Base-by-base conservation (phyloP, 2,113 vertebrate genomes). In the Oreochromis spilurus region DNA sequence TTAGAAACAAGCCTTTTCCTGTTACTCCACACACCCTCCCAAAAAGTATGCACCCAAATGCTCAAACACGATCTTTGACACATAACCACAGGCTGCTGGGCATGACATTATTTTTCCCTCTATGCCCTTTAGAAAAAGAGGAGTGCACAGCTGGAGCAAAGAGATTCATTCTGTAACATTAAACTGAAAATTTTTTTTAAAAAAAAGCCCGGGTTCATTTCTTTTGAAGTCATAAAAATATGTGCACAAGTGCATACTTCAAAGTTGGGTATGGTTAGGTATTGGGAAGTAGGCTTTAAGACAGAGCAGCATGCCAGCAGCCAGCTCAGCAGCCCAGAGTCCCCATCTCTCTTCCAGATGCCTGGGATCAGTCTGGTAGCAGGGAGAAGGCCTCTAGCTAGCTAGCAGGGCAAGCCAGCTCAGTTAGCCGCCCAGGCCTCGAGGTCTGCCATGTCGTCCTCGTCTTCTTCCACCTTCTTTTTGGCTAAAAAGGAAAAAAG, bases 381-480 rank as follows among this genome's bases (percentile, higher is more conserved):
- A 81, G 77, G 87, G 53, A 54, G 84, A 40, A 81, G 82, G 65
- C 52, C 40, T 3, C 58, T 24, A 54, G 91, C 79, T 19, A 75
- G 86, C 90, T 45, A 82, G 70, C 81, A 67, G 48, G 81, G 77
- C 52, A 2, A 24, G 77, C 82, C 17, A 52, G 72, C 84, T 94
- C 91, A 96, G 86, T 91, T 94, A 82, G 93, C 89, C 1, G 98
- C 98, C 99, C 99, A 99, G 85, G 95, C 96, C 94, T 98, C 97
- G 75, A 99, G 95, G 89, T 99, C 98, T 89, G 97, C 97, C 97
- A 99, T 98, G 81, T 98, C 98, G 2, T 98, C 97, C 8, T 99
- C 98, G 80, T 99, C 98, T 86, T 99, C 98, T 79, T 99, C 98
- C 93, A 97, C 97, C 94, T 97, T 98, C 97, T 98, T 98, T 96